Evolutionary conservation across 2,888 invertebrate species (phyloP).

Genomic region (Mythimna albipuncta): DNA sequence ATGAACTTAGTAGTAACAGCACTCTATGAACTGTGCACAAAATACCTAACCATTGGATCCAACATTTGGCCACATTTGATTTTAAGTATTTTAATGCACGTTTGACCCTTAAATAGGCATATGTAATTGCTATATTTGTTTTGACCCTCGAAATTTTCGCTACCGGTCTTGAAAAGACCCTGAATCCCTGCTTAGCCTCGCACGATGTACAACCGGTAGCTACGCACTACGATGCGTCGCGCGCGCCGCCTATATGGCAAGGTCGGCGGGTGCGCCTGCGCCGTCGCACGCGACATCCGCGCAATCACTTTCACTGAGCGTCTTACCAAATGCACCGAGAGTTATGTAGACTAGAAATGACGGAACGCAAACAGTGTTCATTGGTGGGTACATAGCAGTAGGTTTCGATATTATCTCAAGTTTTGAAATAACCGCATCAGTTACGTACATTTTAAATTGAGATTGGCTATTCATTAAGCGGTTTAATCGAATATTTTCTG

Average conservation of each 20-base stretch:
- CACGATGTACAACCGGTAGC: slow-evolving; percentile 65
- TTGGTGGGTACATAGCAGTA: not conserved
- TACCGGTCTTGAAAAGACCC: slow-evolving; percentile 37
- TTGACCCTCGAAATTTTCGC: slow-evolving; percentile 29
- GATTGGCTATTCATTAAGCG: not conserved
- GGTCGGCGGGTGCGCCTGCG: slow-evolving; percentile 83
- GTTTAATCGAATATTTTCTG: not conserved
- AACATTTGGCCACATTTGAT: slow-evolving; percentile 10
- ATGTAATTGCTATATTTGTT: slow-evolving; percentile 22
- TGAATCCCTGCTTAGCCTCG: slow-evolving; percentile 56
- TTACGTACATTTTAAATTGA: not conserved
- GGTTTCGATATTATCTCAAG: not conserved
- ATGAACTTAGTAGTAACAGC: slow-evolving; percentile 2
- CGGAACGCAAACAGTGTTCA: slow-evolving; percentile 1
- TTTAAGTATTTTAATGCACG: slow-evolving; percentile 5
- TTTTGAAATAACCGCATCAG: not conserved
- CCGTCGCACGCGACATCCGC: slow-evolving; percentile 85
- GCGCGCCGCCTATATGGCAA: slow-evolving; percentile 83
- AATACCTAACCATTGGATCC: not conserved
- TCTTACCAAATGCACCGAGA: slow-evolving; percentile 83
- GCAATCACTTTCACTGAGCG: slow-evolving; percentile 89
- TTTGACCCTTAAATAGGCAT: slow-evolving; percentile 21
- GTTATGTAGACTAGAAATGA: slow-evolving; percentile 61
- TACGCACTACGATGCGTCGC: slow-evolving; percentile 63
- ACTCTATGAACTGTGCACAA: not conserved